Evolutionary conservation across 53 echinoderm and acorn worm species (phyloP), one percentile per base, ranked within the genome.

Genomic region (Holothuria scabra): DNA sequence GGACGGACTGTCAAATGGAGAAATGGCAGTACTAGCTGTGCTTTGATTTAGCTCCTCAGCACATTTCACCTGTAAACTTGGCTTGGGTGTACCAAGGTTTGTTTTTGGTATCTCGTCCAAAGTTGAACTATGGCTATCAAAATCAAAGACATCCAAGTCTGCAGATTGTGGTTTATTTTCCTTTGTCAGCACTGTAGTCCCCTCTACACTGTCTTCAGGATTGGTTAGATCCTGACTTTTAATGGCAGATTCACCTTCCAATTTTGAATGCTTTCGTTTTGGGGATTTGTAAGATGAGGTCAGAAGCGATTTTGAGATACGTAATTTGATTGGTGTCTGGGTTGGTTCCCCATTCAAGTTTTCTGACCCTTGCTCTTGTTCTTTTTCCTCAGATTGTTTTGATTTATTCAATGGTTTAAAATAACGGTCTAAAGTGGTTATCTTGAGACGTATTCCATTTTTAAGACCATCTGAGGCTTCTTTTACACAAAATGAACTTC

Each of bases 271-370:
- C 59, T 57, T 78, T 12, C 32, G 8, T 6, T 49, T 78, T 30
- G 48, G 32, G 1, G 78, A 58, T 56, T 78, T 78, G 57, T 28
- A 78, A 20, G 72, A 72, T 72, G 82, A 41, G n/a, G 64, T 81
- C 35, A 81, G 38, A 12, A 35, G 62, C 20, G 82, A 81, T 13
- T 81, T 81, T 16, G 82, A 37, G 24, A 81, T 81, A 38, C 62
- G 37, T 81, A 81, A 60, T 65, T 64, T 81, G 60, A 81, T 81
- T 59, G 82, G 82, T 61, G 82, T 81, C 35, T 74, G 56, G 13
- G 19, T 16, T 11, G 13, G 18, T 5, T 62, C 66, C 44, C 48
- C 57, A 31, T 49, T 37, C 19, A 35, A 6, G 10, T 38, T 58
- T 8, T 29, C 28, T 12, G 41, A 46, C 60, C 60, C 74, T 70